Conservation (phyloP, 2,113 vertebrate species). For the Corythornis cristatus region DNA sequence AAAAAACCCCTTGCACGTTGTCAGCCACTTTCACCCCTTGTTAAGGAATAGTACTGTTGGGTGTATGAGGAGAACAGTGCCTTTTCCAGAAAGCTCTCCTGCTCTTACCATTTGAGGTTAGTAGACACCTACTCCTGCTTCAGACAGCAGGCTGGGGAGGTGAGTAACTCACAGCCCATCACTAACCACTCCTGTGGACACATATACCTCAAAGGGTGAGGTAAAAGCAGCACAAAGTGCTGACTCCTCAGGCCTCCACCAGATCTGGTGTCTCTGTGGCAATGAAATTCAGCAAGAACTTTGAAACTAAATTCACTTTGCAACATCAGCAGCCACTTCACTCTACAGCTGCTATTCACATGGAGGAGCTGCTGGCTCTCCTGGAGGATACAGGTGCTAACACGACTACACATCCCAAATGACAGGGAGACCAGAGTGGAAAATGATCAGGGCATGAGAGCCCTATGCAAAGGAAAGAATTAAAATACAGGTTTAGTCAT, state of each 20-base stretch:
- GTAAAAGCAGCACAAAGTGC: not conserved
- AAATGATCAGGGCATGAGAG: not conserved
- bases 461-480: not conserved
- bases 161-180: not conserved
- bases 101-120: not conserved
- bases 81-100: not conserved
- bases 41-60: not conserved
- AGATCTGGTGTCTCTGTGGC: not conserved
- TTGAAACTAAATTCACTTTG: not conserved
- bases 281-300: not conserved
- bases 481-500: not conserved
- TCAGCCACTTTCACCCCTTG: not conserved
- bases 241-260: not conserved
- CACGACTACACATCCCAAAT: not conserved
- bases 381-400: not conserved
- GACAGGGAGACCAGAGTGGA: not conserved
- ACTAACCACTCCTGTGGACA: not conserved
- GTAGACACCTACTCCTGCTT: not conserved
- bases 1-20: constrained; percentile 44
- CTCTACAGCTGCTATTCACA: not conserved
- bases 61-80: not conserved
- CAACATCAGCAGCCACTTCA: not conserved
- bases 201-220: not conserved
- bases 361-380: not conserved
- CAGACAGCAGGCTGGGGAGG: not conserved